Conservation (phyloP, 2,797 vertebrate species). For the Decapterus maruadsi region DNA sequence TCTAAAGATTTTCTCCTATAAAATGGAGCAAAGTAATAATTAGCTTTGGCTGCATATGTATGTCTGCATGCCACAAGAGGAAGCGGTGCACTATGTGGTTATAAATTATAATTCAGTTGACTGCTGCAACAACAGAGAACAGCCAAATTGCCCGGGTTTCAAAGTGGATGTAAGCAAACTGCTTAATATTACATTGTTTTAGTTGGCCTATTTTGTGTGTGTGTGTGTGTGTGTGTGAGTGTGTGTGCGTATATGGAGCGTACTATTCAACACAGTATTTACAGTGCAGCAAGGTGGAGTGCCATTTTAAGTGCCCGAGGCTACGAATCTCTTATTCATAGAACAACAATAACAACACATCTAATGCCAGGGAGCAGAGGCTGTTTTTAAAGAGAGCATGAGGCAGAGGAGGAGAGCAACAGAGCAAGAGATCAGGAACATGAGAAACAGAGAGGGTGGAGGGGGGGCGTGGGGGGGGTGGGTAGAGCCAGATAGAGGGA, state of each 20-base stretch:
- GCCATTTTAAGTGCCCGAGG: conserved; percentile 54
- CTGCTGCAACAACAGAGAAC: conserved; percentile 36
- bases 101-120: conserved; percentile 30
- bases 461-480: not conserved
- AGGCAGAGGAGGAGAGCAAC: conserved; percentile 16
- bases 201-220: conserved; percentile 24
- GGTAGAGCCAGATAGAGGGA: not conserved
- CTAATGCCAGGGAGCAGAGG: conserved; percentile 45
- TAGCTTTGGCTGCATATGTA: not conserved
- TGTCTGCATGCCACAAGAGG: not conserved
- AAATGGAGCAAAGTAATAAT: not conserved
- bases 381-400: conserved; percentile 28
- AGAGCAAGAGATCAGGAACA: conserved; percentile 16
- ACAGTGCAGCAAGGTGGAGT: conserved; percentile 60
- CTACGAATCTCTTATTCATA: conserved; percentile 71
- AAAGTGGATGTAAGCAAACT: conserved; percentile 25
- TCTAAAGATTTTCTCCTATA: not conserved
- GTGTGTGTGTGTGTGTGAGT: not conserved
- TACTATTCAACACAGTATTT: conserved; percentile 46
- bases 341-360: conserved; percentile 70
- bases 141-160: conserved; percentile 22
- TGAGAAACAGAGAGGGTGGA: not conserved
- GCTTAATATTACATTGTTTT: conserved; percentile 40
- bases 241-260: conserved; percentile 16
- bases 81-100: not conserved